These are phyloP conservation scores for Limnephilus rhombicus DNA, from an alignment of 2,888 invertebrate species.

Conservation along the genomic window DNA sequence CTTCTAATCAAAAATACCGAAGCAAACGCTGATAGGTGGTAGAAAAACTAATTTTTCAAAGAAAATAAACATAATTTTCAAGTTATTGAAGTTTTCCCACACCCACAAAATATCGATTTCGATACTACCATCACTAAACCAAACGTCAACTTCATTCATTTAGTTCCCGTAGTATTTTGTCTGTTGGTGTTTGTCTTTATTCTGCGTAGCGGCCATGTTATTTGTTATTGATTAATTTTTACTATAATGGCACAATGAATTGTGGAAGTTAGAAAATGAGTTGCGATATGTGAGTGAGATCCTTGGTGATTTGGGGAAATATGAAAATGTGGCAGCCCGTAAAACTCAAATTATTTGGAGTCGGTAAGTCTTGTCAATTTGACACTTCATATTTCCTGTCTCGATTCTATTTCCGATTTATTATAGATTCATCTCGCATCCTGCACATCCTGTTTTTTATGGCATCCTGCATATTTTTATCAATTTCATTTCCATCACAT, in stretches of 20 bases:
- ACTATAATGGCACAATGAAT: constrained; percentile 50
- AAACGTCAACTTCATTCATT: constrained; percentile 65
- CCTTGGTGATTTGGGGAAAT: constrained; percentile 40
- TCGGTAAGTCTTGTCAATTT: constrained; percentile 64
- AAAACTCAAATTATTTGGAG: constrained; percentile 63
- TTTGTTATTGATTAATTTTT: constrained; percentile 64
- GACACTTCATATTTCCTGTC: constrained; percentile 62
- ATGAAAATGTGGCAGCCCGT: constrained; percentile 65
- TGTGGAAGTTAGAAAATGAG: constrained; percentile 42
- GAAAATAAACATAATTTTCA: not conserved
- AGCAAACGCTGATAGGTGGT: not conserved
- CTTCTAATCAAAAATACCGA: not conserved
- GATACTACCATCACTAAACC: constrained; percentile 24
- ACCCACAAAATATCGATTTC: constrained; percentile 10
- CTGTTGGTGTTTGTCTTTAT: constrained; percentile 53
- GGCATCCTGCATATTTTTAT: constrained; percentile 25
- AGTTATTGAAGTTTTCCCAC: not conserved
- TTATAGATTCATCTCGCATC: constrained; percentile 62
- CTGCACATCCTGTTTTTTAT: constrained; percentile 61
- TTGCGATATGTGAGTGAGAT: constrained; percentile 49
- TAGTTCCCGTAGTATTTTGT: constrained; percentile 47
- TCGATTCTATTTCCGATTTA: constrained; percentile 60
- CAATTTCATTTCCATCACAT: not conserved
- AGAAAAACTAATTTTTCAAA: not conserved
- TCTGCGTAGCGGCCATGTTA: constrained; percentile 62